These are phyloP conservation scores for Blennius ocellaris DNA, from an alignment of 2,113 vertebrate genomes.

Conservation along the genomic window DNA sequence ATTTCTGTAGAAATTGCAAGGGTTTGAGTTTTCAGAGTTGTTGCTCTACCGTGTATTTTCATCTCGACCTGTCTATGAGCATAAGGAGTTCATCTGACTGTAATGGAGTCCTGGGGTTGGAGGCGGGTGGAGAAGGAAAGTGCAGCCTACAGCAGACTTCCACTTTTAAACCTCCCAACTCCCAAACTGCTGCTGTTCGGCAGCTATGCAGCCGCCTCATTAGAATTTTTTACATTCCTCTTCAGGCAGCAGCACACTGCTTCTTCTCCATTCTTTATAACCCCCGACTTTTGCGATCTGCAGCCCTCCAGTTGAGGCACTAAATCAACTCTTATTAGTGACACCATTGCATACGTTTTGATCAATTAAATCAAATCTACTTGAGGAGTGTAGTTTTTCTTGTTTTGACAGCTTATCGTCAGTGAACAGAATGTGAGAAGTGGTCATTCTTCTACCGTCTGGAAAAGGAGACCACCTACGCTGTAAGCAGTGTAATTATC, in stretches of 20 bases:
- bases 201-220: conserved; percentile 68
- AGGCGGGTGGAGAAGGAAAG: conserved; percentile 58
- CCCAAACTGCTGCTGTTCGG: conserved; percentile 52
- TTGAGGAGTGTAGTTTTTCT: not conserved
- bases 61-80: conserved; percentile 47
- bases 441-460: conserved; percentile 18
- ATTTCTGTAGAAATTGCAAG: not conserved
- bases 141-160: conserved; percentile 71
- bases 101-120: conserved; percentile 60
- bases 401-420: conserved; percentile 18
- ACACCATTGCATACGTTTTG: no score
- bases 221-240: conserved; percentile 77
- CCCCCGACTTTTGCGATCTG: conserved; percentile 8
- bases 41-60: conserved; percentile 7
- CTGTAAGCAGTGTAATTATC: conserved; percentile 47
- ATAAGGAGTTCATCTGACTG: conserved; percentile 37
- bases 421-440: conserved; percentile 19
- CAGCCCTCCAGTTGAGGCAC: not conserved
- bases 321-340: conserved; percentile 22
- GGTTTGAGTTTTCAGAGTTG: conserved; percentile 8
- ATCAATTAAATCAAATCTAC: not conserved
- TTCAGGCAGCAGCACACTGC: conserved; percentile 57
- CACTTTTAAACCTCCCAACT: conserved; percentile 57
- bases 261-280: conserved; percentile 44
- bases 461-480: conserved; percentile 60